Conservation (phyloP, 2,797 vertebrate genomes). For the Florisuga fusca region DNA sequence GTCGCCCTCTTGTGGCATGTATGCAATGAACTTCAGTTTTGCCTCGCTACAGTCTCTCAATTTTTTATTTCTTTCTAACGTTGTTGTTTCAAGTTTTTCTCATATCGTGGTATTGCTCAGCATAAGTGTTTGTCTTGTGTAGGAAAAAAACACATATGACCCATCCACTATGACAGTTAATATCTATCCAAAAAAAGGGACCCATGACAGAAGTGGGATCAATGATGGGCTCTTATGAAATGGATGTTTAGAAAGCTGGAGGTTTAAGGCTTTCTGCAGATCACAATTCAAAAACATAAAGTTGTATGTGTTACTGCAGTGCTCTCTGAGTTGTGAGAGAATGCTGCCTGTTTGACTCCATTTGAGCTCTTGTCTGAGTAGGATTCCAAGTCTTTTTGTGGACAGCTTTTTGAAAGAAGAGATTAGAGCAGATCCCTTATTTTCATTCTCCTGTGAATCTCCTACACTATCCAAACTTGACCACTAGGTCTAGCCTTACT, state of each 20-base stretch:
- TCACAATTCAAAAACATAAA: not conserved
- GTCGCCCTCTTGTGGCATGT: constrained; percentile 61
- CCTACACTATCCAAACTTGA: not conserved
- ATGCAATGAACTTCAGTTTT: not conserved
- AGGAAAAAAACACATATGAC: not conserved
- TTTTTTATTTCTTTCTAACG: not conserved
- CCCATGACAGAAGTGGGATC: not conserved
- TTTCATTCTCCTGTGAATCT: not conserved
- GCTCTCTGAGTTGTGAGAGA: not conserved
- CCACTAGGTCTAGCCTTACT: not conserved
- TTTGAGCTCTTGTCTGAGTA: not conserved
- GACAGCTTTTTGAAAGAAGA: not conserved
- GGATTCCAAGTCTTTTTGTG: not conserved
- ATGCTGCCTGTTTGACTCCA: not conserved
- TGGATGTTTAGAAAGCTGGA: not conserved
- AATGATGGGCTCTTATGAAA: not conserved
- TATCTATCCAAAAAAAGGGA: not conserved
- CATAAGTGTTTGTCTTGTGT: not conserved
- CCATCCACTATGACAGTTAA: not conserved
- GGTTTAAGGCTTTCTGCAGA: not conserved
- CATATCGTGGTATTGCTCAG: not conserved
- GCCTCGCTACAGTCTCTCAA: not conserved
- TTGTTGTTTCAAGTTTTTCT: not conserved
- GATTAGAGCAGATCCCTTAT: not conserved
- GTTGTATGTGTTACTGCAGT: not conserved